Conservation (phyloP, 2,888 invertebrate species). For the Fabriciana adippe region DNA sequence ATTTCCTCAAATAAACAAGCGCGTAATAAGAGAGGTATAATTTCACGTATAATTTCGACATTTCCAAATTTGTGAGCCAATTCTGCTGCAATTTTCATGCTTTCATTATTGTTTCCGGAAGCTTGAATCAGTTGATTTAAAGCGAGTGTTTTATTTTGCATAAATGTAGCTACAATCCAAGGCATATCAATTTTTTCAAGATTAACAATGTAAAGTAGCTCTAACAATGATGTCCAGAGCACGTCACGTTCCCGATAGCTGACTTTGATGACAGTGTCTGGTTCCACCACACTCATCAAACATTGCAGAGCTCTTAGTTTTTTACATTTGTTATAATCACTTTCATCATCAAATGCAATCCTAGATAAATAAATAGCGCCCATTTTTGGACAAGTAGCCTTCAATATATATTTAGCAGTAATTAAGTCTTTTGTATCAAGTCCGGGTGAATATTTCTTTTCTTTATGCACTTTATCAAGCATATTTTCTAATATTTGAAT, state of each 20-base stretch:
- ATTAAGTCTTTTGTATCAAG: slow-evolving; percentile 65
- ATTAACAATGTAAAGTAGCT: slow-evolving; percentile 66
- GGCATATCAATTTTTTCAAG: slow-evolving; percentile 75
- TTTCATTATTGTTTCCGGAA: slow-evolving; percentile 59
- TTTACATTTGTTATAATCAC: slow-evolving; percentile 72
- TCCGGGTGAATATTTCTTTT: slow-evolving; percentile 53
- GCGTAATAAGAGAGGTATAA: slow-evolving; percentile 62
- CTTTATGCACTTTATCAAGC: slow-evolving; percentile 59
- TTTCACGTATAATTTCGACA: slow-evolving; percentile 53
- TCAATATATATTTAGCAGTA: slow-evolving; percentile 76
- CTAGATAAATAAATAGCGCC: slow-evolving; percentile 76
- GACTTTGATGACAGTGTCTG: slow-evolving; percentile 73
- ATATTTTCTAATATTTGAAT: slow-evolving; percentile 77
- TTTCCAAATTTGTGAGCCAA: slow-evolving; percentile 63
- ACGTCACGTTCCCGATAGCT: slow-evolving; percentile 66
- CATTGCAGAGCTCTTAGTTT: slow-evolving; percentile 77
- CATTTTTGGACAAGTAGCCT: slow-evolving; percentile 79
- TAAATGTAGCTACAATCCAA: slow-evolving; percentile 71
- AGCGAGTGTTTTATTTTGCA: slow-evolving; percentile 68
- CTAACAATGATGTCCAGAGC: slow-evolving; percentile 71
- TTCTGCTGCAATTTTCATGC: slow-evolving; percentile 64
- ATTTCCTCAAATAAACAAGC: slow-evolving; percentile 66
- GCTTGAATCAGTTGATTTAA: slow-evolving; percentile 67
- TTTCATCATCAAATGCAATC: slow-evolving; percentile 75
- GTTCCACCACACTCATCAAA: slow-evolving; percentile 72